Evolutionary conservation across 2,797 vertebrate species (phyloP).

Genomic region (Perdix hodgsoniae): DNA sequence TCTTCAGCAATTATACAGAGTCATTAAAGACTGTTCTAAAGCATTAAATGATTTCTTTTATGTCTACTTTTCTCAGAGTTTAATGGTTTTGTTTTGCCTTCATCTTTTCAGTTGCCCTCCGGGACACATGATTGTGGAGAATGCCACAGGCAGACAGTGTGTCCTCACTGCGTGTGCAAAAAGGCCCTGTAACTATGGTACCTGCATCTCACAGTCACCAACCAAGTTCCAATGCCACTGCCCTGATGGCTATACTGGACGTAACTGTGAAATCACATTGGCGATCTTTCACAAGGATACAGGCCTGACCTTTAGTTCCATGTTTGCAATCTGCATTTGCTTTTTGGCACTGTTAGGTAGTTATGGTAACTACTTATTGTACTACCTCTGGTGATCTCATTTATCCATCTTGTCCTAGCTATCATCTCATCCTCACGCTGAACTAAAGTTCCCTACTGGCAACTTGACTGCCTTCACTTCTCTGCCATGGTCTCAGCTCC

Average conservation of each 20-base stretch:
- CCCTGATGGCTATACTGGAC: slow-evolving; percentile 87
- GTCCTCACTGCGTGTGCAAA: slow-evolving; percentile 87
- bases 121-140: slow-evolving; percentile 87
- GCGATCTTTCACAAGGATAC: slow-evolving; percentile 88
- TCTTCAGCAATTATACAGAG: background rate
- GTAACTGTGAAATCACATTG: slow-evolving; percentile 86
- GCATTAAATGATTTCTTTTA: background rate
- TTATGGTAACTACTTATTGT: slow-evolving; percentile 83
- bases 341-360: slow-evolving; percentile 92
- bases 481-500: background rate
- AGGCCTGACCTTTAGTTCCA: slow-evolving; percentile 91
- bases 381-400: slow-evolving; percentile 83
- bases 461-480: background rate
- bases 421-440: slow-evolving; percentile 7
- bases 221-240: slow-evolving; percentile 89
- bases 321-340: slow-evolving; percentile 92
- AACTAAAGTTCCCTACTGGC: background rate
- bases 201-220: slow-evolving; percentile 88
- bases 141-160: slow-evolving; percentile 85
- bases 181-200: slow-evolving; percentile 87
- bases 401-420: background rate
- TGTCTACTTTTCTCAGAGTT: background rate
- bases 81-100: background rate
- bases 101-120: slow-evolving; percentile 83
- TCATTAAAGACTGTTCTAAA: background rate